Evolutionary conservation across 2,797 vertebrate genomes (phyloP), one percentile per base, ranked within the genome.

Genomic region (Notamacropus eugenii): DNA sequence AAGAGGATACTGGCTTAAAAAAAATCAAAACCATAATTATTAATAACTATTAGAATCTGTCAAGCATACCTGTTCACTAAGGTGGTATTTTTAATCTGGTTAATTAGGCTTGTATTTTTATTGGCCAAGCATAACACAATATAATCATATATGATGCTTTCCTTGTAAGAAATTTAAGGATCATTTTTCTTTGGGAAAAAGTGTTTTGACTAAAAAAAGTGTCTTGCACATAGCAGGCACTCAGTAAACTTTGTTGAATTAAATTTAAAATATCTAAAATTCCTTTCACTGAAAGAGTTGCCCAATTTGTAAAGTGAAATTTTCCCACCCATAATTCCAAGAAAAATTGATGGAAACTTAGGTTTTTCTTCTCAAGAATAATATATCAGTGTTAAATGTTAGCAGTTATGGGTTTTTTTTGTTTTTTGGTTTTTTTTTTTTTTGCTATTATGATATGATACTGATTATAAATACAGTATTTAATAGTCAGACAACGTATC

Each of bases 401-500:
- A 55, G 31, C 92, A 10, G 93, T 92, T 28, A 52, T 52, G 52
- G 52, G 62, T 57, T 56, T 29, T 54, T 59, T 56, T 29, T 54
- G 11, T 46, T 58, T 10, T 34, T 62, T 22, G 62, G 57, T 56
- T 12, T 92, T 5, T 0, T 27, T 54, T 14, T 46, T 58, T 13
- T 34, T 67, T 34, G 5, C n/a, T 24, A 55, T 55, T 90, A 92
- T 27, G 90, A 19, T 92, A 40, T 90, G 55, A 34, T 3, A 46
- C 3, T n/a, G 54, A 54, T 11, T 55, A 67, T n/a, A 28, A 92
- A 12, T 54, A 8, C 55, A 55, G 56, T 94, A 40, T 55, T 90
- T 50, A 82, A 54, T 96, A 92, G 92, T 58, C 55, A 74, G 31
- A 52, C 55, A 31, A 93, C 94, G 90, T 96, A 28, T 93, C 40